phyloP scores from a whole-genome alignment of 2,888 invertebrate species.

The Tenthredo mesomela region DNA sequence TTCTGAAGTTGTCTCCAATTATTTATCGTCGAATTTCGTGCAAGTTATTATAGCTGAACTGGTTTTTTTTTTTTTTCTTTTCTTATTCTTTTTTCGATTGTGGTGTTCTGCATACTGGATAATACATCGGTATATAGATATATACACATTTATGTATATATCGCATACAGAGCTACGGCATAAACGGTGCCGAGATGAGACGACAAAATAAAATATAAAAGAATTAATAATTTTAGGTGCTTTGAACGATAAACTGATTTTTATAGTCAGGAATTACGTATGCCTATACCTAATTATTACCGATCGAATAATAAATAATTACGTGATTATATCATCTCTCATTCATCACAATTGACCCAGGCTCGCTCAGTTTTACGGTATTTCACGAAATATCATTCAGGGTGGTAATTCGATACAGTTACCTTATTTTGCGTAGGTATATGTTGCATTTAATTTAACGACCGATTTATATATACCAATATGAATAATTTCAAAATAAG shows the following conservation, averaged over 20 bases:
- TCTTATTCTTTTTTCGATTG: not conserved
- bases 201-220: not conserved
- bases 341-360: not conserved
- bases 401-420: not conserved
- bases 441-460: not conserved
- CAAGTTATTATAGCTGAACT: conserved; percentile 25
- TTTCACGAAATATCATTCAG: not conserved
- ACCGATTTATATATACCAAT: not conserved
- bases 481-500: conserved; percentile 2
- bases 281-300: not conserved
- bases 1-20: conserved; percentile 19
- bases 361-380: not conserved
- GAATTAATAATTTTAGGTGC: not conserved
- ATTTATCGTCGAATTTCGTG: conserved; percentile 29
- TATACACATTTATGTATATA: not conserved
- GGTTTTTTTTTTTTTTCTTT: not conserved
- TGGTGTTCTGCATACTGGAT: conserved; percentile 13
- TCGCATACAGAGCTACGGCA: not conserved
- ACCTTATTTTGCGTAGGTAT: not conserved
- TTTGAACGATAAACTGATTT: conserved; percentile 1
- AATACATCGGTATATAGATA: not conserved
- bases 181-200: not conserved
- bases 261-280: not conserved
- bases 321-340: conserved; percentile 18
- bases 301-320: not conserved